Evolutionary conservation across 2,113 vertebrate species (phyloP).

Genomic region (Indri indri): DNA sequence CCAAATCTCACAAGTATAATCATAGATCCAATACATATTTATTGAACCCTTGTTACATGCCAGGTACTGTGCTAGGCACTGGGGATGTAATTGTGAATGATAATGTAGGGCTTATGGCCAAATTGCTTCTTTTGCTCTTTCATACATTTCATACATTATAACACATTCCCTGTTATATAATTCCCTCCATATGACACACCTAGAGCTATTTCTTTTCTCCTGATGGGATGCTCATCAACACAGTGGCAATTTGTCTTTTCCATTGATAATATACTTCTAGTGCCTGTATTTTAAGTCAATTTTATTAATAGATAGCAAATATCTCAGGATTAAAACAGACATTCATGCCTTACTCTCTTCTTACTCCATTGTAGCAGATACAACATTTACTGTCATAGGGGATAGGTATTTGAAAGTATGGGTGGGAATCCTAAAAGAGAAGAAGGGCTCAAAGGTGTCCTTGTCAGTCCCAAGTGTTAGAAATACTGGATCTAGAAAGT

Average conservation of each 20-base stretch:
- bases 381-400: neutral
- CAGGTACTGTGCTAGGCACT: neutral
- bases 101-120: neutral
- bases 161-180: neutral
- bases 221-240: neutral
- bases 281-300: neutral
- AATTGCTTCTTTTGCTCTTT: neutral
- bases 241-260: slow-evolving; percentile 7
- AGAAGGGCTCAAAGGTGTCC: neutral
- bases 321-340: neutral
- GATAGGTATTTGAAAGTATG: neutral
- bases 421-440: slow-evolving; percentile 1
- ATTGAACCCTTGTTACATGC: neutral
- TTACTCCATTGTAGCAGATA: slow-evolving; percentile 17
- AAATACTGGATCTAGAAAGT: neutral
- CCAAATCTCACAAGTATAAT: neutral
- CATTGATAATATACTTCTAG: neutral
- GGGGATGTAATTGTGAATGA: neutral
- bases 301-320: neutral
- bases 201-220: neutral
- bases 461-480: neutral
- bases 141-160: neutral
- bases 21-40: neutral
- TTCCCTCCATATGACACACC: neutral
- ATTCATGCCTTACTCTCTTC: neutral